These are phyloP conservation scores for Menura novaehollandiae DNA, from an alignment of 2,113 vertebrate species.

Conservation along the genomic window DNA sequence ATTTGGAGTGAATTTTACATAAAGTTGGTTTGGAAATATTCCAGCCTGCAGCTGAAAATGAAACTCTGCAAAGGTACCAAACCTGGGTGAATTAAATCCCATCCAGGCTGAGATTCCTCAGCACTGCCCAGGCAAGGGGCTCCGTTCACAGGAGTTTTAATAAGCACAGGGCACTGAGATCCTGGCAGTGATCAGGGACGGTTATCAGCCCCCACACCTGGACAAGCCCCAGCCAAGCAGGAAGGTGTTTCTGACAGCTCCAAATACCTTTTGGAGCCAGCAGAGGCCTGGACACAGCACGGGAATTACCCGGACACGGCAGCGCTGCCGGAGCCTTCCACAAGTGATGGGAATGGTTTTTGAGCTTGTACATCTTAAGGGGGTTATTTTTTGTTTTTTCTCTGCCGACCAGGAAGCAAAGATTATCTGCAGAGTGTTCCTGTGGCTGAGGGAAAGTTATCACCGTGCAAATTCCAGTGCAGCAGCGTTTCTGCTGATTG, in stretches of 20 bases:
- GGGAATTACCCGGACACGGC: rapidly evolving
- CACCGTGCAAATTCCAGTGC: not conserved
- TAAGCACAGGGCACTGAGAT: not conserved
- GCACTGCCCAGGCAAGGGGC: not conserved
- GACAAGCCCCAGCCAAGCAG: not conserved
- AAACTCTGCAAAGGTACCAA: not conserved
- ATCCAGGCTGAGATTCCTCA: not conserved
- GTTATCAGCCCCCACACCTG: not conserved
- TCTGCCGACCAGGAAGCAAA: not conserved
- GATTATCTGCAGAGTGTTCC: not conserved
- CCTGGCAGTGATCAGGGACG: not conserved
- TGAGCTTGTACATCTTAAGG: not conserved
- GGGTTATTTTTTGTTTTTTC: not conserved
- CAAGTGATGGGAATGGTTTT: not conserved
- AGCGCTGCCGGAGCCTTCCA: not conserved
- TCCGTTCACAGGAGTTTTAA: not conserved
- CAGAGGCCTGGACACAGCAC: not conserved
- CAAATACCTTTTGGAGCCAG: not conserved
- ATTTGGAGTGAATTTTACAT: not conserved
- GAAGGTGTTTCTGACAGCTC: not conserved
- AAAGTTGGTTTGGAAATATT: not conserved
- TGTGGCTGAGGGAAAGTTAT: not conserved
- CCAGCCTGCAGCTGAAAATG: not conserved
- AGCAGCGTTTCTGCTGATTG: not conserved
- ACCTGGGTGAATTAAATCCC: not conserved